Base-by-base conservation (phyloP, 2,888 invertebrate genomes). In the Plebejus argus region DNA sequence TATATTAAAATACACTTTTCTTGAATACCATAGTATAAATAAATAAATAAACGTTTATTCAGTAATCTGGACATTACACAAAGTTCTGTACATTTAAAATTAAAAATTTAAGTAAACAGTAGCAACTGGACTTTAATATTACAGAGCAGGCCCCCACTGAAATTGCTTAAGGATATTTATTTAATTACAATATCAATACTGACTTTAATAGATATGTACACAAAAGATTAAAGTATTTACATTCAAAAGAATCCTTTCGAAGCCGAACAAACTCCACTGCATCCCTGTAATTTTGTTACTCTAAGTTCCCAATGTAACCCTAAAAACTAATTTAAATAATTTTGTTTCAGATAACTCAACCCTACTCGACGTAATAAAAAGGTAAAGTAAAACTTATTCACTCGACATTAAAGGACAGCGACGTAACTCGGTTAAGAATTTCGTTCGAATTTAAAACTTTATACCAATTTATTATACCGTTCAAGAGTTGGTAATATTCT, bases 401-500 rank as follows among this genome's bases (percentile, higher is more conserved):
- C 58, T 56, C 77, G 23, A 58, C 77, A 72, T 72, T 58, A 56
- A 71, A 45, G 76, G 79, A 79, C 79, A 79, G 78, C 78, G 78
- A 81, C 78, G 70, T 82, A 83, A 83, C 79, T 78, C 75, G 81
- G 82, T 86, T 85, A 84, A 81, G 76, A 82, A 82, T 82, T 79
- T 80, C 81, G 79, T 83, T 83, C 81, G 83, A 84, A 83, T 84
- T 86, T 84, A 84, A 85, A 87, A 86, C 85, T 85, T 71, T 85
- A 85, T 86, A 88, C 85, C 84, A 84, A 86, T 86, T 86, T 85
- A 84, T 86, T 87, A 86, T 86, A 85, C 87, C 83, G 89, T 87
- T 89, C 87, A 88, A 91, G 92, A 93, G 90, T 91, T 91, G 85
- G 84, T 85, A 86, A 86, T 87, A 90, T 89, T 89, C 86, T 83